phyloP scores from a whole-genome alignment of 1,140 invertebrate species.

The Ectropis grisescens region DNA sequence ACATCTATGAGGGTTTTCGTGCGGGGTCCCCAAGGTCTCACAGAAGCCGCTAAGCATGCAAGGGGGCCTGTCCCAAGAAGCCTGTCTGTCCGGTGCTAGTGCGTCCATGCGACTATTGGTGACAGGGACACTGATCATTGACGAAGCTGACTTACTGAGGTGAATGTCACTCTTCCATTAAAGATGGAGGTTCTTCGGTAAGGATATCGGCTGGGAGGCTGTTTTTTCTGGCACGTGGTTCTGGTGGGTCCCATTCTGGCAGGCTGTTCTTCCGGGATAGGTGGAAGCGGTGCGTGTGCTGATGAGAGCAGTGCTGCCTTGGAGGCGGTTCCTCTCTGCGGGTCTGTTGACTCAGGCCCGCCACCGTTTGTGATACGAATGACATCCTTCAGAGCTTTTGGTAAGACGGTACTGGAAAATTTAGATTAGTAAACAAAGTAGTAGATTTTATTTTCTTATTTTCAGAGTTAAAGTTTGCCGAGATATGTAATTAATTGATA shows the following conservation, averaged over 20 bases:
- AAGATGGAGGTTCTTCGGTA: slow-evolving; percentile 24
- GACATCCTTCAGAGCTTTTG: slow-evolving; percentile 39
- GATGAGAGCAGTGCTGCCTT: slow-evolving; percentile 55
- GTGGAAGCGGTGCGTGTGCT: slow-evolving; percentile 45
- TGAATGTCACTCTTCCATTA: slow-evolving; percentile 54
- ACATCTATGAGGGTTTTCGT: slow-evolving; percentile 59
- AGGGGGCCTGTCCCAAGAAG: slow-evolving; percentile 50
- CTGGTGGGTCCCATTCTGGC: slow-evolving; percentile 57
- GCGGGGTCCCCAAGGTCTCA: slow-evolving; percentile 43
- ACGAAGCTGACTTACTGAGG: slow-evolving; percentile 55
- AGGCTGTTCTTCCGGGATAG: slow-evolving; percentile 56
- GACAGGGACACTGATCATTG: slow-evolving; percentile 53
- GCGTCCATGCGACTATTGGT: slow-evolving; percentile 60
- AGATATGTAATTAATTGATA: too few species aligned
- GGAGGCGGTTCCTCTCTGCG: slow-evolving; percentile 42
- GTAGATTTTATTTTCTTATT: too few species aligned
- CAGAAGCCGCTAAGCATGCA: slow-evolving; percentile 65
- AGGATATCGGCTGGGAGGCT: slow-evolving; percentile 56
- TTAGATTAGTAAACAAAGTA: too few species aligned
- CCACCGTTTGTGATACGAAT: slow-evolving; percentile 60
- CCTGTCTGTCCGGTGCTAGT: slow-evolving; percentile 33
- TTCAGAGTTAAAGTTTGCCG: too few species aligned
- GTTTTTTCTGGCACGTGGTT: slow-evolving; percentile 53
- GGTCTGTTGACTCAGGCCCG: slow-evolving; percentile 49
- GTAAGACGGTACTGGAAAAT: too few species aligned